phyloP scores from a whole-genome alignment of 2,888 invertebrate species.

The Homarus gammarus region DNA sequence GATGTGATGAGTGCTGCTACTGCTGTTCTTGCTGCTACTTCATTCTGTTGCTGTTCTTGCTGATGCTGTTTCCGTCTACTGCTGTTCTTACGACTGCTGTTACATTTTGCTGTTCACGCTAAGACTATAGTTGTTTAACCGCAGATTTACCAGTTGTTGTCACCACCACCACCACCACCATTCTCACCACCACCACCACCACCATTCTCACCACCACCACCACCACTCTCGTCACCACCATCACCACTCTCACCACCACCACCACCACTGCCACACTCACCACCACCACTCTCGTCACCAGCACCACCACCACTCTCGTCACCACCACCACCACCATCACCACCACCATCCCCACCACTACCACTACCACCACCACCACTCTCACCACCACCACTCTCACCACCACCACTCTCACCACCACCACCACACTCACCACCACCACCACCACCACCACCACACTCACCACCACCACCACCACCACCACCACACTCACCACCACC shows the following conservation, averaged over 20 bases:
- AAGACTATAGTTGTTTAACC: too few relatives aligned
- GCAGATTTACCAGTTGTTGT: too few relatives aligned
- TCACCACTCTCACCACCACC: neutral
- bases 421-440: too few relatives aligned
- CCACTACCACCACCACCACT: neutral
- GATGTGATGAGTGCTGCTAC: too few relatives aligned
- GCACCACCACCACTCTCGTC: too few relatives aligned
- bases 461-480: neutral
- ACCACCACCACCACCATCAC: neutral
- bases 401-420: neutral
- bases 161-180: too few relatives aligned
- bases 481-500: slow-evolving; percentile 1
- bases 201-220: neutral
- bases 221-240: neutral
- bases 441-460: neutral
- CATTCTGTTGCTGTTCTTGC: neutral
- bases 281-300: too few relatives aligned
- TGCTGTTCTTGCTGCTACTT: slow-evolving; percentile 5
- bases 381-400: too few relatives aligned
- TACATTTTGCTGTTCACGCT: too few relatives aligned
- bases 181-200: too few relatives aligned
- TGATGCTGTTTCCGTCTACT: neutral
- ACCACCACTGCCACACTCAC: neutral
- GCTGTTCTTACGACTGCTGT: too few relatives aligned
- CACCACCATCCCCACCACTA: neutral